Conservation (phyloP, 2,888 invertebrate genomes). For the Eristalis arbustorum region DNA sequence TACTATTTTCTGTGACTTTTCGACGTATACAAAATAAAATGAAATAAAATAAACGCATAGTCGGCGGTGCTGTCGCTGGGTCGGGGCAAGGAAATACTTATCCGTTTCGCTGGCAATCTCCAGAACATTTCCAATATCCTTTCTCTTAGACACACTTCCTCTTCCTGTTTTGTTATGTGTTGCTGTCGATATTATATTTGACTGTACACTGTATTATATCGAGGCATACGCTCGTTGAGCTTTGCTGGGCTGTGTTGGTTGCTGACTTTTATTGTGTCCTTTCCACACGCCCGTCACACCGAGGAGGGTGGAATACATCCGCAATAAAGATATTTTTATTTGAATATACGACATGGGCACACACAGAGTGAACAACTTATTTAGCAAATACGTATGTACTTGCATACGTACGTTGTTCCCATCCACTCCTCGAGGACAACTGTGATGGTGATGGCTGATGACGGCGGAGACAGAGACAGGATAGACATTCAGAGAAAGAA, state of each 20-base stretch:
- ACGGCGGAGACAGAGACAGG: constrained; percentile 3
- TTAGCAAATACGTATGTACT: constrained; percentile 59
- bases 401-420: neutral
- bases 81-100: constrained; percentile 60
- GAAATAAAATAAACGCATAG: constrained; percentile 51
- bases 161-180: constrained; percentile 64
- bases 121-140: constrained; percentile 68
- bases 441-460: neutral
- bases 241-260: neutral
- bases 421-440: neutral
- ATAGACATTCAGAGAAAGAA: constrained; percentile 55
- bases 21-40: constrained; percentile 41
- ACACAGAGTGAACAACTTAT: constrained; percentile 67
- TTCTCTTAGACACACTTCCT: constrained; percentile 71
- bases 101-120: constrained; percentile 66
- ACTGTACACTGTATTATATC: constrained; percentile 60
- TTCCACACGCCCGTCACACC: constrained; percentile 44
- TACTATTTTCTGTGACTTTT: constrained; percentile 54
- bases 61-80: neutral
- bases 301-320: constrained; percentile 55
- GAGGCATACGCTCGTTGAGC: constrained; percentile 39
- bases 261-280: constrained; percentile 69
- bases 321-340: constrained; percentile 70
- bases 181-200: constrained; percentile 66
- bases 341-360: constrained; percentile 68